Evolutionary conservation across 2,113 vertebrate genomes (phyloP).

Genomic region (Lonchura striata): DNA sequence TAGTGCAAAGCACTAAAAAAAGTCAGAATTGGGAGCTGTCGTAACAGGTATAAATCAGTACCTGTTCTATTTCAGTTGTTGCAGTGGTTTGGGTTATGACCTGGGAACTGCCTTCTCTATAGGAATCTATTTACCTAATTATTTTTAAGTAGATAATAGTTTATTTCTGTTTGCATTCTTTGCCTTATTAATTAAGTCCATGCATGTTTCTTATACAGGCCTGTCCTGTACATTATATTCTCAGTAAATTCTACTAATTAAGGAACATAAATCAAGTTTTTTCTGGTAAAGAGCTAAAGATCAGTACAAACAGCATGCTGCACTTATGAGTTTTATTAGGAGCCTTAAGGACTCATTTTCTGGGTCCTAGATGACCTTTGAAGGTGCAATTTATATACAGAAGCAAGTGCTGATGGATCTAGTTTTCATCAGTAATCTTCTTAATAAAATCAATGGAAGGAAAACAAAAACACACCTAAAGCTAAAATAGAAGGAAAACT

Average conservation of each 20-base stretch:
- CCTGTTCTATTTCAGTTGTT: neutral
- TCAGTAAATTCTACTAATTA: neutral
- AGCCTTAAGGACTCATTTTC: neutral
- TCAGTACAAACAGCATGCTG: neutral
- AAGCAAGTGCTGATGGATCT: neutral
- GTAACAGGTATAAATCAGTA: neutral
- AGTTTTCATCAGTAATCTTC: neutral
- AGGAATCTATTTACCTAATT: neutral
- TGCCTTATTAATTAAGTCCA: neutral
- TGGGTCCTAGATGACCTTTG: neutral
- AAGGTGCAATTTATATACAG: neutral
- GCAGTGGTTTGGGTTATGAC: neutral
- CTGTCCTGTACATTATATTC: neutral
- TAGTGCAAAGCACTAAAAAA: neutral
- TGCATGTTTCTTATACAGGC: too few species aligned
- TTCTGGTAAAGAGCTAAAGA: neutral
- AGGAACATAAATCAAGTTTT: neutral
- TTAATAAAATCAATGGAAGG: neutral
- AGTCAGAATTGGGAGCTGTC: neutral
- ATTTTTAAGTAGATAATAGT: constrained; percentile 12
- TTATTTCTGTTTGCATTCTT: constrained; percentile 1
- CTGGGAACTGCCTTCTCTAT: neutral
- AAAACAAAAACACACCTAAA: neutral
- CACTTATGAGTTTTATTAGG: neutral
- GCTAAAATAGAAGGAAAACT: neutral